Evolutionary conservation across 1,140 invertebrate genomes (phyloP), one percentile per base, ranked within the genome.

Genomic region (Bombus sibiricus): DNA sequence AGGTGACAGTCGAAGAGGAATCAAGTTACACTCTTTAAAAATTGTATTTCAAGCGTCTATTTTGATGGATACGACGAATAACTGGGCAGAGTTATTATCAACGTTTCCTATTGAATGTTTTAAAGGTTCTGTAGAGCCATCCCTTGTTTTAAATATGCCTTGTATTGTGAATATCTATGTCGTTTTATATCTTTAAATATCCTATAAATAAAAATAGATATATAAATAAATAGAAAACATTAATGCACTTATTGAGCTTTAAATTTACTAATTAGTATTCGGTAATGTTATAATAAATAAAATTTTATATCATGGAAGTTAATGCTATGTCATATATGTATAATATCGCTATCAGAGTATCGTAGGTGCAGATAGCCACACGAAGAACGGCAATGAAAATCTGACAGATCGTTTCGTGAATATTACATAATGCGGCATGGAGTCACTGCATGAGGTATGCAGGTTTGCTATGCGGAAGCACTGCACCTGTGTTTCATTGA

Each of bases 21-120:
- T 83, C 76, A 37, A 62, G 53, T 71, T 84, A 39, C 69, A 69
- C 64, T 12, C 76, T 85, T 80, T 64, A 41, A 37, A 72, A 53
- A 80, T 73, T 80, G 62, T 57, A n/a, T 39, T 69, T 18, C 12
- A 32, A 77, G 37, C 28, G 43, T 68, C 43, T 83, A 53, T 76
- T 68, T 76, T 18, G 10, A 39, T 15, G n/a, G 22, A 12, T 22
- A 18, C 59, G 37, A 37, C 13, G 32, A 10, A 37, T 13, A 53
- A 53, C 25, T 9, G 15, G 2, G 13, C 6, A 4, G 53, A 22
- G 59, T n/a, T 43, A 41, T 41, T n/a, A n/a, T 73, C 15, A 15
- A 73, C 8, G 39, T 41, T 47, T 43, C 66, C 34, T 9, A 32
- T 34, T n/a, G 64, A 5, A n/a, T n/a, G 62, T 13, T 64, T n/a